Percentiles rank a stretch among this genome's conserved stretches.
phyloP scores from a whole-genome alignment of 2,888 invertebrate species.

The Hipparchia semele region DNA sequence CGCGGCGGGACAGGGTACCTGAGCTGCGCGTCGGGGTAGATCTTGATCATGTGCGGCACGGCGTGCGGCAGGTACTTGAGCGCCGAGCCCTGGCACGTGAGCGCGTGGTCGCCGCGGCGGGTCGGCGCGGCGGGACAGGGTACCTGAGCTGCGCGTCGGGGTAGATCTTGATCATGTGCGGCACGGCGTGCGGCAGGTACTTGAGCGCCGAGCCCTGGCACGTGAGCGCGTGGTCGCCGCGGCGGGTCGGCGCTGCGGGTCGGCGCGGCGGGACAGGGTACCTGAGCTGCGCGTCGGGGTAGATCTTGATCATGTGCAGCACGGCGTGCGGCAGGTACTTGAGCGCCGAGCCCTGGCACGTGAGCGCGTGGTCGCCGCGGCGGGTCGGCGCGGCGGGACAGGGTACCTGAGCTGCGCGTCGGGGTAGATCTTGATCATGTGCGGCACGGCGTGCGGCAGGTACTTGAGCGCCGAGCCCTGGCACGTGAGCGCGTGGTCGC shows the following conservation, averaged over 20 bases:
- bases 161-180: constrained; percentile 80
- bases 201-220: constrained; percentile 96
- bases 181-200: constrained; percentile 94
- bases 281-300: constrained; percentile 90
- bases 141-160: constrained; percentile 88
- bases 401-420: constrained; percentile 86
- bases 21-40: constrained; percentile 89
- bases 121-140: background rate
- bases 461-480: constrained; percentile 97
- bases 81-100: constrained; percentile 94
- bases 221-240: constrained; percentile 88
- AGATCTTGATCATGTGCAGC: constrained; percentile 78
- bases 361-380: constrained; percentile 87
- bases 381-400: constrained; percentile 50
- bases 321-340: constrained; percentile 96
- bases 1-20: constrained; percentile 60
- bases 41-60: constrained; percentile 82
- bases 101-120: constrained; percentile 86
- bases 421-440: constrained; percentile 84
- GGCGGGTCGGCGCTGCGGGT: constrained; percentile 60
- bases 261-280: background rate
- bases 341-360: constrained; percentile 94
- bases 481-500: constrained; percentile 88
- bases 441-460: constrained; percentile 92
- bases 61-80: constrained; percentile 95